A percentile compares a stretch with the other conserved stretches of the same genome.
Conservation (phyloP, 2,113 vertebrate species). For the Bos javanicus region DNA sequence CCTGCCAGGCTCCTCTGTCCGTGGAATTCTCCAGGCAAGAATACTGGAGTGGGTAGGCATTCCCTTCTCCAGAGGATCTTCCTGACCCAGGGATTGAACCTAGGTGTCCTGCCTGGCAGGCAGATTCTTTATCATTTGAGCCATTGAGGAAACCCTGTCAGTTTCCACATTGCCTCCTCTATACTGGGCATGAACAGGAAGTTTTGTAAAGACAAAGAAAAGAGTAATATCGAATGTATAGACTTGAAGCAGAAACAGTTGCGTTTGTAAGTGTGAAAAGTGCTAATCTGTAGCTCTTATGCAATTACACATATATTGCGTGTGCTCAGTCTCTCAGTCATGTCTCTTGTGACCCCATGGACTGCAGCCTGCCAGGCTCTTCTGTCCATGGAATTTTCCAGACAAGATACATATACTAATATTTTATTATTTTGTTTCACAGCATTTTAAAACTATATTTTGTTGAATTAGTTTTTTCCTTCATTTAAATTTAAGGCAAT, state of each 20-base stretch:
- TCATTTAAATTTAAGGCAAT: background rate
- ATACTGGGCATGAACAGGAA: background rate
- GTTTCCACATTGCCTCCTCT: background rate
- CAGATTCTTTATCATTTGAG: background rate
- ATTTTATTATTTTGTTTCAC: background rate
- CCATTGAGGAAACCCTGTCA: background rate
- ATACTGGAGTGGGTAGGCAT: background rate
- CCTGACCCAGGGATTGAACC: background rate
- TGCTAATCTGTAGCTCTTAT: background rate
- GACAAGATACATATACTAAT: background rate
- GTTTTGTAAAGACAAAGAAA: background rate
- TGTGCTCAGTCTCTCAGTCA: background rate
- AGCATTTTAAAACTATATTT: background rate
- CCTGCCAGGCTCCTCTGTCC: background rate
- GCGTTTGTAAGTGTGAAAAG: background rate
- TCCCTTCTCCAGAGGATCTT: background rate
- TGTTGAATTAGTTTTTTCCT: background rate
- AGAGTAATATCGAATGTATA: background rate
- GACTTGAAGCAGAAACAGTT: background rate
- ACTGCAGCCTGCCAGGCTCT: background rate
- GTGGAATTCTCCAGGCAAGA: background rate
- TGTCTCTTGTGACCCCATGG: background rate
- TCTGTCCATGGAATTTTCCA: background rate
- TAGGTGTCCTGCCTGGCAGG: background rate
- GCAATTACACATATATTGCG: background rate